These are phyloP conservation scores for Drosophila koepferae DNA, from an alignment of 2,888 invertebrate species.

Conservation along the genomic window DNA sequence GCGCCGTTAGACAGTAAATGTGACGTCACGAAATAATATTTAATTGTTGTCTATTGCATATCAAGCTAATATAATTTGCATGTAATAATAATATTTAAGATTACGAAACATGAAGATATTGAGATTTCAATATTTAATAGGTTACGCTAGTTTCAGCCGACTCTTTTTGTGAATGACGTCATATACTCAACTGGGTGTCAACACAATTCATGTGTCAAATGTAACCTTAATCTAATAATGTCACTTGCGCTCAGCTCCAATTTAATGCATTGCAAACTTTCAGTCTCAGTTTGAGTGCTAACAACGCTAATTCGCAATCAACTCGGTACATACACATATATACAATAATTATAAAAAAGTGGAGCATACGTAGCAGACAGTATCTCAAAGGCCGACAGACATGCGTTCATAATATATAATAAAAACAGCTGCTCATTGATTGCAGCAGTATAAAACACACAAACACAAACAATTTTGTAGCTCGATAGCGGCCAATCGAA, in stretches of 20 bases:
- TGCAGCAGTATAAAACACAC: conserved; percentile 23
- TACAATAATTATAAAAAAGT: conserved; percentile 19
- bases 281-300: conserved; percentile 38
- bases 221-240: conserved; percentile 11
- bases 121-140: background rate
- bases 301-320: conserved; percentile 31
- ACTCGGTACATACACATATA: conserved; percentile 11
- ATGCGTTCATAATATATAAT: conserved; percentile 23
- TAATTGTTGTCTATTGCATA: accelerated
- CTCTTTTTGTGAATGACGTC: conserved; percentile 13
- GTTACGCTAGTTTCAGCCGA: accelerated
- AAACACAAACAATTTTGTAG: conserved; percentile 8
- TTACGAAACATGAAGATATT: too few species aligned
- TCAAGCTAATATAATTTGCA: background rate
- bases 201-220: too few species aligned
- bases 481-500: conserved; percentile 21
- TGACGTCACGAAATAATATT: conserved; percentile 1
- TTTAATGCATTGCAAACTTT: conserved; percentile 22
- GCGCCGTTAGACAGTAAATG: background rate
- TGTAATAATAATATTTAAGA: accelerated
- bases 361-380: background rate
- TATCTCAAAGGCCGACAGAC: conserved; percentile 7
- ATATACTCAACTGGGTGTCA: background rate
- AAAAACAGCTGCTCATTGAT: conserved; percentile 45
- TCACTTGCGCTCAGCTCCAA: conserved; percentile 10